A percentile compares a stretch with the other conserved stretches of the same genome.
Conservation (phyloP, 2,888 invertebrate species). For the Alloscopus bannaensis region DNA sequence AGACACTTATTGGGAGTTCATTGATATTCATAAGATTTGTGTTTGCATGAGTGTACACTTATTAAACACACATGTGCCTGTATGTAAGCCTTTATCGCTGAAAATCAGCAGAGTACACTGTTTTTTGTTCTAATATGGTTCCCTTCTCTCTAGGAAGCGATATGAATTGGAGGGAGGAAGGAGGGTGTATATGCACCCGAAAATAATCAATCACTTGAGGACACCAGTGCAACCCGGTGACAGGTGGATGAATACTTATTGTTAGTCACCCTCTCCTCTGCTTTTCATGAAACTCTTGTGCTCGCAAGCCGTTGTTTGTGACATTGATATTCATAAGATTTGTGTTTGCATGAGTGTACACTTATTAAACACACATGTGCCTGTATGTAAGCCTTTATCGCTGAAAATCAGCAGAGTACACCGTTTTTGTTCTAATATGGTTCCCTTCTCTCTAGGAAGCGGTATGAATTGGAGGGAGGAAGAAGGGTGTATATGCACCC, state of each 20-base stretch:
- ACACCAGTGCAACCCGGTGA: conserved; percentile 52
- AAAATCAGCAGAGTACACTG: neutral
- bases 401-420: neutral
- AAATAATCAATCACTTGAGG: conserved; percentile 50
- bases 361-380: neutral
- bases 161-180: neutral
- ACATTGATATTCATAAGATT: neutral
- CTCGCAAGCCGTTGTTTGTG: no score
- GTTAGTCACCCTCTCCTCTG: conserved; percentile 19
- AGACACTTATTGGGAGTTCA: conserved; percentile 22
- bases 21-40: conserved; percentile 42
- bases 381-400: neutral
- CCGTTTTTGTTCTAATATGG: conserved; percentile 1
- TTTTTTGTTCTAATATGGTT: conserved; percentile 2
- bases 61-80: neutral
- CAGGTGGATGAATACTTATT: conserved; percentile 37
- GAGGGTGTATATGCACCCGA: conserved; percentile 27
- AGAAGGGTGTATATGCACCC: conserved; percentile 24
- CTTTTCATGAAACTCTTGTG: neutral
- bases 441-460: no score
- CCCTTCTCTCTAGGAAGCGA: no score
- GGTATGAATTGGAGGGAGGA: neutral
- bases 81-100: neutral
- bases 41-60: neutral
- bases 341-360: neutral